Evolutionary conservation across 1,140 invertebrate species (phyloP), one percentile per base, ranked within the genome.

Genomic region (Heliconius hermathena): DNA sequence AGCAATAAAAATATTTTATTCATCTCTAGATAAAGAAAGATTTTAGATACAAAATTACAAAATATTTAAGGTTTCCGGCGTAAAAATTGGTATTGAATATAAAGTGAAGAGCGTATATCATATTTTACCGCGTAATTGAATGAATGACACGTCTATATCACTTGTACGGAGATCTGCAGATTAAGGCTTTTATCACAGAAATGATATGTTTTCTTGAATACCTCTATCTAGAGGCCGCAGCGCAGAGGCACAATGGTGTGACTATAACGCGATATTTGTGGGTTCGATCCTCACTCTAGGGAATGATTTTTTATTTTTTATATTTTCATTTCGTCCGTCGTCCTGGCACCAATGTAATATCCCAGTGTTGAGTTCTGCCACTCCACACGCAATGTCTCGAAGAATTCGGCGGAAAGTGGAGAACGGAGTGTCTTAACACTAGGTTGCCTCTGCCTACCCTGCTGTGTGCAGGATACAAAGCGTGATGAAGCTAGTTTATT

Each of bases 71-170:
- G 57, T 22, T 26, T 60, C 57, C 8, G 3, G 22, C 9, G 41
- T 22, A n/a, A 60, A 60, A 60, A 60, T 26, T 60, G 57, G n/a
- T 26, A 60, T 60, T 60, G 22, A 60, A 60, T 60, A 26, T 60
- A 26, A 60, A 22, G 2, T 16, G 57, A 60, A 60, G 57, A 60
- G 2, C 57, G n/a, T 60, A 60, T 26, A 26, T 60, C 57, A 8
- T 60, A 22, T 26, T 3, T 9, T n/a, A 60, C 2, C 57, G 57
- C 57, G 57, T 60, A 60, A 60, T 60, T 60, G 57, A 60, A 60
- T 60, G n/a, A 60, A 60, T 60, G n/a, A 60, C 57, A 22, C 57
- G 57, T 60, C n/a, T 60, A 60, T 11, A 60, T 57, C 57, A n/a
- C 57, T 60, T 60, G 11, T n/a, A 60, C 0, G 57, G 57, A 60